Base-by-base conservation (phyloP, 2,888 invertebrate genomes). In the Sepioteuthis lessoniana region DNA sequence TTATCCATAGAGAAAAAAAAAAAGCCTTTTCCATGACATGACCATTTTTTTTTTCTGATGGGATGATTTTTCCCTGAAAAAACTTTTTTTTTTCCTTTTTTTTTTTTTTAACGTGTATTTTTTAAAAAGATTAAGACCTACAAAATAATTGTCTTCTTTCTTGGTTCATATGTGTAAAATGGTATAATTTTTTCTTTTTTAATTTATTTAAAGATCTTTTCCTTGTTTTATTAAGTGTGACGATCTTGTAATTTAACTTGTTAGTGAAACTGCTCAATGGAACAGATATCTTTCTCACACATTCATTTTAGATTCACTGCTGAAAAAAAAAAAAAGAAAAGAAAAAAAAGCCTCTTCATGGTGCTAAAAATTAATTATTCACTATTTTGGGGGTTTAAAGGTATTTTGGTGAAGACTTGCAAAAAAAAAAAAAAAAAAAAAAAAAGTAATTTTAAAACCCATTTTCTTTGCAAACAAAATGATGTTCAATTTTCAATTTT, bases 281-380 rank as follows among this genome's bases (percentile, higher is more conserved):
- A 76, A 76, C 76, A 76, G 76, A 76, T 76, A 35, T 2, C 19
- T 76, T 76, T 76, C 19, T 16, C 25, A 76, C n/a, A 25, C n/a
- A n/a, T 76, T 76, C 31, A 60, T 60, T 76, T 76, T 76, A 76
- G 76, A 76, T 76, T 76, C n/a, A 76, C 76, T 76, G 76, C 76
- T 76, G 76, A 76, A n/a, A 76, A 16, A n/a, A 76, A n/a, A n/a
- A 76, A n/a, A 42, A 42, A 42, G 3, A 5, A 60, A 31, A 16
- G 5, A 76, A 35, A 35, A 76, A n/a, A 76, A n/a, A n/a, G n/a
- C n/a, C n/a, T 35, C 19, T 76, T 76, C n/a, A 76, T 76, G 76
- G 76, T 76, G 76, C 76, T 76, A 76, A 76, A 76, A n/a, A 76
- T n/a, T 21, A 76, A 35, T 76, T 76, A 76, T 13, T 76, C 76